Evolutionary conservation across 1,140 invertebrate genomes (phyloP).

Genomic region (Proctacanthus coquilletti): DNA sequence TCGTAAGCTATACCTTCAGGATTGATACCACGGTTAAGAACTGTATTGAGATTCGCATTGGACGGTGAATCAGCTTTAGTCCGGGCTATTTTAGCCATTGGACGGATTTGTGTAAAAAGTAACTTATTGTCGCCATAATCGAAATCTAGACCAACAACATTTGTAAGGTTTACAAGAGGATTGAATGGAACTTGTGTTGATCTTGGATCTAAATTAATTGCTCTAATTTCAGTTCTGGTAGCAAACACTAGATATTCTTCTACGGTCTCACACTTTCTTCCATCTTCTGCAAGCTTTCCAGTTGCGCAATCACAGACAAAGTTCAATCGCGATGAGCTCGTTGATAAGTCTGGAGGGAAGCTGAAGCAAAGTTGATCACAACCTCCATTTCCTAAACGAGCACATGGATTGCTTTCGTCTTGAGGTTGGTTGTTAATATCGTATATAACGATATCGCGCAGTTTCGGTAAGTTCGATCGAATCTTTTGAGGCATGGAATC

Average conservation of each 20-base stretch:
- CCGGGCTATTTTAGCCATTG: slow-evolving; percentile 74
- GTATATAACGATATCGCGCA: slow-evolving; percentile 82
- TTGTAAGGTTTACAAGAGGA: slow-evolving; percentile 78
- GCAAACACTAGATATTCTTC: slow-evolving; percentile 84
- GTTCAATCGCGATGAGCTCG: slow-evolving; percentile 31
- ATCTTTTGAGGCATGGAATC: slow-evolving; percentile 48
- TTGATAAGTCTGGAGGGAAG: slow-evolving; percentile 44
- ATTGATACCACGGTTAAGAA: slow-evolving; percentile 70
- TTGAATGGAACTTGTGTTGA: slow-evolving; percentile 70
- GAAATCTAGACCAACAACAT: slow-evolving; percentile 93
- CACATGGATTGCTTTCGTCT: slow-evolving; percentile 65
- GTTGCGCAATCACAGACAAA: slow-evolving; percentile 81
- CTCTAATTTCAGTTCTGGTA: slow-evolving; percentile 79
- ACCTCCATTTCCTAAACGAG: slow-evolving; percentile 53
- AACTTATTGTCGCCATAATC: slow-evolving; percentile 77
- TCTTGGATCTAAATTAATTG: slow-evolving; percentile 67
- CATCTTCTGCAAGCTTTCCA: slow-evolving; percentile 48
- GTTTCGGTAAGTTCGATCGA: slow-evolving; percentile 64
- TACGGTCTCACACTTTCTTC: slow-evolving; percentile 58
- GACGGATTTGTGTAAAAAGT: slow-evolving; percentile 82
- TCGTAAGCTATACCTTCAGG: slow-evolving; percentile 94
- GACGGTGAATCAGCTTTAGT: slow-evolving; percentile 52
- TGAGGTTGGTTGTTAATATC: slow-evolving; percentile 73
- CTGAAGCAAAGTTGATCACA: slow-evolving; percentile 95
- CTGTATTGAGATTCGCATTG: slow-evolving; percentile 44